phyloP scores from a whole-genome alignment of 2,113 vertebrate genomes.

The Lipophrys pholis region DNA sequence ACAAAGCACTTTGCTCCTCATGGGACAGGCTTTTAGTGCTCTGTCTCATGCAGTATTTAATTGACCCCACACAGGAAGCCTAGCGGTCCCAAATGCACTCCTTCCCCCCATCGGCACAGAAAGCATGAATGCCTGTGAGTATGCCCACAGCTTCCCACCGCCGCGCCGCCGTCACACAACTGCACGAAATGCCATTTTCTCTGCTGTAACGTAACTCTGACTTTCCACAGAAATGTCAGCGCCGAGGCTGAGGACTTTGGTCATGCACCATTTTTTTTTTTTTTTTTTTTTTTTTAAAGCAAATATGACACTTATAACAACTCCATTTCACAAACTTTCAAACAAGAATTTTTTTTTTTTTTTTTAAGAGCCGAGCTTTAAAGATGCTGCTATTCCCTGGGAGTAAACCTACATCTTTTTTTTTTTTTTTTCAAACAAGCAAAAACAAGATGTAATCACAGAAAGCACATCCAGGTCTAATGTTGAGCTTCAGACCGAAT shows the following conservation, averaged over 20 bases:
- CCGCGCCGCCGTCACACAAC: constrained; percentile 55
- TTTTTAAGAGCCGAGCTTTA: not conserved
- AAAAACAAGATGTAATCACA: not conserved
- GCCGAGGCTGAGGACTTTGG: constrained; percentile 21
- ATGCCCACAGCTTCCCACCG: constrained; percentile 66
- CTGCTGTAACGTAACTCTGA: constrained; percentile 51
- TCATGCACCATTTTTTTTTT: constrained; percentile 15
- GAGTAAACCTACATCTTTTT: not conserved
- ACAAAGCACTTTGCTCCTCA: constrained; percentile 82
- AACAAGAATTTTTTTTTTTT: not conserved
- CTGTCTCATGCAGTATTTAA: constrained; percentile 89
- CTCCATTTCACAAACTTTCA: constrained; percentile 53
- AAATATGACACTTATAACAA: constrained; percentile 1
- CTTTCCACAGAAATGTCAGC: constrained; percentile 45
- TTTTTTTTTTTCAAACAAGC: too few relatives aligned
- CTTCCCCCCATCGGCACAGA: constrained; percentile 68
- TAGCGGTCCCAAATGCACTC: constrained; percentile 82
- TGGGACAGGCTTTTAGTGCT: constrained; percentile 87
- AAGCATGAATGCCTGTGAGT: constrained; percentile 60
- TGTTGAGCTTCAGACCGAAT: not conserved
- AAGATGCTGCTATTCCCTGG: not conserved
- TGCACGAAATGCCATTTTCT: constrained; percentile 63
- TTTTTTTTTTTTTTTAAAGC: not conserved
- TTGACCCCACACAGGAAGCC: constrained; percentile 86
- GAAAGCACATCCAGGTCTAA: not conserved